A percentile compares a stretch with the other conserved stretches of the same genome.
Evolutionary conservation across 2,113 vertebrate species (phyloP).

Genomic region (Miniopterus natalensis): DNA sequence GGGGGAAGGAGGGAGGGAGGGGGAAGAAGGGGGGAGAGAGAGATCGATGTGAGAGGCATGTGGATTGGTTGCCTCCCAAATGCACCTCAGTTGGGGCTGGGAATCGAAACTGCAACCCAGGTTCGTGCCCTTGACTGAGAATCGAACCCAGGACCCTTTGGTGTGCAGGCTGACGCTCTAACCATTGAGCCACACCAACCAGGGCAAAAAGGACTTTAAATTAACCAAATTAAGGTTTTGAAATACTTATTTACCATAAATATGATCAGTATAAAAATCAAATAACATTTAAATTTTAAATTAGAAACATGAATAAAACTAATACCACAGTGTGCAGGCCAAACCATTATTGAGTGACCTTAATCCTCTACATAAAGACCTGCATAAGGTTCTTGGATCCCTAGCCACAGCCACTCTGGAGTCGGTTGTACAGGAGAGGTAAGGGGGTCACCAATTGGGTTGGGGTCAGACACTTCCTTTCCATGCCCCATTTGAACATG

Average conservation of each 20-base stretch:
- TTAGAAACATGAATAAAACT: constrained; percentile 34
- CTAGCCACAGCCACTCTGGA: constrained; percentile 94
- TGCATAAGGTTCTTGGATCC: constrained; percentile 92
- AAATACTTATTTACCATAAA: constrained; percentile 31
- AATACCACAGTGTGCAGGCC: constrained; percentile 14
- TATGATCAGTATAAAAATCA: constrained; percentile 50
- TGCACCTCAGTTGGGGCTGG: no score
- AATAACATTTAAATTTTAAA: constrained; percentile 61
- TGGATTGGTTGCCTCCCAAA: neutral
- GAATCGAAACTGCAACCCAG: neutral
- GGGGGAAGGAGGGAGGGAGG: neutral
- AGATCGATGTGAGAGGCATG: neutral
- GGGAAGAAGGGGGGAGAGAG: neutral
- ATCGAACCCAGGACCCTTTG: neutral
- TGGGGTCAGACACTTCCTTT: constrained; percentile 13
- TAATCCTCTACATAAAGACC: constrained; percentile 88
- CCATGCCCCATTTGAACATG: neutral
- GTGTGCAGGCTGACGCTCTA: neutral
- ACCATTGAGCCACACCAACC: neutral
- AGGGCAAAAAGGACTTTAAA: neutral
- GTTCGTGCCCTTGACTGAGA: neutral
- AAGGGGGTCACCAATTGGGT: neutral
- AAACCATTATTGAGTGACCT: constrained; percentile 71
- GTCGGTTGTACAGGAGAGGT: constrained; percentile 97
- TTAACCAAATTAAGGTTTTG: constrained; percentile 53